Base-by-base conservation (phyloP, 1,140 invertebrate species). In the Drosophila setifemur region DNA sequence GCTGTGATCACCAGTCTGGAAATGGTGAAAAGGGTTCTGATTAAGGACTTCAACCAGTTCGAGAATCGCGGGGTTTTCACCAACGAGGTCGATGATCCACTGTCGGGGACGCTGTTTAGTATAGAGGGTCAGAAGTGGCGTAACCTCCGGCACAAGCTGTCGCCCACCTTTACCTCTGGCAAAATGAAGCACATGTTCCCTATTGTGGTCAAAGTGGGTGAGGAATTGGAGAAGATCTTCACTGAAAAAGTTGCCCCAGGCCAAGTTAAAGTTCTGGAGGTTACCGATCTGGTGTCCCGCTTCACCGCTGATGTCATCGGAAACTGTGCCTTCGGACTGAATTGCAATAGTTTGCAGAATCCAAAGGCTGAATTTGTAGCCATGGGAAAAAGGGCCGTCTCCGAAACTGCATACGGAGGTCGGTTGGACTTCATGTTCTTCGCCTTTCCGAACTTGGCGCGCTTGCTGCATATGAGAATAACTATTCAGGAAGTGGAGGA, bases 271-370 rank as follows among this genome's bases (percentile, higher is more conserved):
- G 9, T 50, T 0, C 11, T 86, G 9, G 83, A 90, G 12, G 55
- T 90, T 9, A 68, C 47, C 1, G 76, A 89, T n/a, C 26, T 90
- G 2, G 18, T 85, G 37, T 75, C 79, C 0, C 54, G 88, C 11
- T 91, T 74, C 31, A 90, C 86, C 2, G 73, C 79, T 1, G 90
- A 90, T 45, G 74, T 89, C 0, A 93, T 94, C 11, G 93, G 92
- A 0, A 92, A 90, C 28, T 92, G 93, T 18, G 93, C 92, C 2
- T 94, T 94, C 79, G 94, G 94, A 0, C 91, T 95, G 4, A 91
- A 94, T 19, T 92, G 92, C 60, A 92, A 93, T 43, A 91, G 92
- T 14, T 16, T 83, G 2, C 28, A 58, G 1, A 89, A 92, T 70
- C 88, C 91, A 0, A 85, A 92, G 4, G 91, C 92, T 0, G 91